Conservation (phyloP, 2,888 invertebrate genomes). For the Orthosia gracilis region DNA sequence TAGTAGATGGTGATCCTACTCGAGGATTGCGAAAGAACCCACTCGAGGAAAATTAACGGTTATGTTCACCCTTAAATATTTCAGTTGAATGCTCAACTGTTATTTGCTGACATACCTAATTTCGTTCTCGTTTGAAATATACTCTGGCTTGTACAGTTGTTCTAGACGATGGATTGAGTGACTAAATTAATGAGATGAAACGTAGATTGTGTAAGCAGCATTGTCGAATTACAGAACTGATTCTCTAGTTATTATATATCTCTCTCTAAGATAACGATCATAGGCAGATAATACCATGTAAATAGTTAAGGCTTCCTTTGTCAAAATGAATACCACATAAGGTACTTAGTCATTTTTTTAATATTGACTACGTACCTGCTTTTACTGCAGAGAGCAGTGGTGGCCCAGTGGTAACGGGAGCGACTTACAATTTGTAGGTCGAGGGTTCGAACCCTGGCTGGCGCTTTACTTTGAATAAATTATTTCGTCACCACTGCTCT, state of each 20-base stretch:
- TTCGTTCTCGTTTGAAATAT: neutral
- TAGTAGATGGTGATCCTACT: constrained; percentile 31
- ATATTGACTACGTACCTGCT: neutral
- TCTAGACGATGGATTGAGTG: neutral
- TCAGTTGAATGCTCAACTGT: constrained; percentile 27
- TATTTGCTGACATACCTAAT: constrained; percentile 6
- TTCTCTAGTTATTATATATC: neutral
- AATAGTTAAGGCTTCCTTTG: neutral
- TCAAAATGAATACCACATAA: neutral
- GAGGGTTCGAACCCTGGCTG: no score
- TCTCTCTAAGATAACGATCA: neutral
- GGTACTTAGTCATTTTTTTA: neutral
- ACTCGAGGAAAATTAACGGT: constrained; percentile 31
- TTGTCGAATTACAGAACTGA: constrained; percentile 1
- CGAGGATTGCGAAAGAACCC: constrained; percentile 35
- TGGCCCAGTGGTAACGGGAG: no score
- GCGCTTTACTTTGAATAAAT: no score
- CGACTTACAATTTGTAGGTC: no score
- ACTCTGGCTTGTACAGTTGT: neutral
- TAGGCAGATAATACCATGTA: neutral
- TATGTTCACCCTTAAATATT: constrained; percentile 27
- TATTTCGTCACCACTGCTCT: no score
- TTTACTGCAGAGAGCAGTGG: no score
- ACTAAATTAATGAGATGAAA: no score
- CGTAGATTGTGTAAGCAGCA: neutral